Evolutionary conservation across 2,113 vertebrate species (phyloP), one percentile per base, ranked within the genome.

Genomic region (Platysteira castanea): DNA sequence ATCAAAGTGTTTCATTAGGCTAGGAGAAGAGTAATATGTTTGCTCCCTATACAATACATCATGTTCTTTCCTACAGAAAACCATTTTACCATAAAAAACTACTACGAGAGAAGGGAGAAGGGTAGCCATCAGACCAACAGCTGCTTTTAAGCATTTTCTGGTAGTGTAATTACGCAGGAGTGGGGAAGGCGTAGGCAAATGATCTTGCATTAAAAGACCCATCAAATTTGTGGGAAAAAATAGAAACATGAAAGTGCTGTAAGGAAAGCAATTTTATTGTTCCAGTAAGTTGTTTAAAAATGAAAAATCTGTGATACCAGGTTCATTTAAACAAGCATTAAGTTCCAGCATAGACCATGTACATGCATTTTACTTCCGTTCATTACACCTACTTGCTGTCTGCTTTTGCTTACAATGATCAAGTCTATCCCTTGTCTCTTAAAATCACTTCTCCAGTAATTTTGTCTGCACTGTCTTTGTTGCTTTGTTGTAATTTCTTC

Each of bases 1-100:
- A 78, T 88, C 31, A 50, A 15, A 93, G 37, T 27, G 8, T 57
- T 84, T 77, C 46, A 65, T 90, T 89, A 89, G 71, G 37, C 20
- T 46, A 79, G 30, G 44, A 63, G 37, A 94, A 96, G n/a, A 89
- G 44, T 61, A 93, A 86, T 85, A 78, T 41, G 5, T 76, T 82
- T 91, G 9, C 8, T 95, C 30, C 65, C 39, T 73, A 69, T 9
- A 24, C 1, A 9, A 68, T 50, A 61, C 37, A 70, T 80, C 63
- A 65, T 78, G 52, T 82, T 39, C 28, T 85, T 69, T 61, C 33
- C 16, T 81, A 57, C 20, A 67, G 49, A n/a, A 93, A 71, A 54
- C 78, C 19, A 69, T 77, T 71, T 13, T 78, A 88, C 59, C 47
- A 33, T 31, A 41, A 56, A 96, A 96, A 89, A 70, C 49, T 73